A percentile compares a stretch with the other conserved stretches of the same genome.
Conservation (phyloP, 2,797 vertebrate species). For the Myripristis murdjan region DNA sequence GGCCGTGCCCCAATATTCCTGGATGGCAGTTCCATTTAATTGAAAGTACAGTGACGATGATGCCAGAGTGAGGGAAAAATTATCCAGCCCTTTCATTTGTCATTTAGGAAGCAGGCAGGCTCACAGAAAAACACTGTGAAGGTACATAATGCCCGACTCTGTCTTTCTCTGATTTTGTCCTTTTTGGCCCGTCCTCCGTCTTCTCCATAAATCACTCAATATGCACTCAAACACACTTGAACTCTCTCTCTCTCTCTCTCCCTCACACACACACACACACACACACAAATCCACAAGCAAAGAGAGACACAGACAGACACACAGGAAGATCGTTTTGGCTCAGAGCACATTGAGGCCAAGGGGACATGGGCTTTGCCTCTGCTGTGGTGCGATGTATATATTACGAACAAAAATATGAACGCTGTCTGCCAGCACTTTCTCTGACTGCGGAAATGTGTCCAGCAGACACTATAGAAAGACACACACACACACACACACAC, state of each 20-base stretch:
- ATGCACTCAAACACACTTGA: constrained; percentile 33
- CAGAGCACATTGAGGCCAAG: constrained; percentile 30
- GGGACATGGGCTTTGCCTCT: constrained; percentile 42
- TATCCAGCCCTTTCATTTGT: constrained; percentile 48
- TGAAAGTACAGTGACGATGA: constrained; percentile 52
- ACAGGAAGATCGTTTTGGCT: constrained; percentile 56
- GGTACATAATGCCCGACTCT: constrained; percentile 40
- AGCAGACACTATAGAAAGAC: constrained; percentile 55
- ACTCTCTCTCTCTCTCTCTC: neutral
- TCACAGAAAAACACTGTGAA: constrained; percentile 38
- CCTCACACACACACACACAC: too few relatives aligned
- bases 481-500: constrained; percentile 53
- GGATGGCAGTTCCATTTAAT: constrained; percentile 63
- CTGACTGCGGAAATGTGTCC: constrained; percentile 65
- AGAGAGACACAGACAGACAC: constrained; percentile 45
- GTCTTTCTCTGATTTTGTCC: constrained; percentile 57
- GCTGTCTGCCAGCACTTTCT: constrained; percentile 63
- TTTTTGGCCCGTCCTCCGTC: constrained; percentile 37
- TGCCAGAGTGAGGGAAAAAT: constrained; percentile 57
- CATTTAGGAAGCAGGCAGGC: constrained; percentile 41
- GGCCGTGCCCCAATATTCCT: constrained; percentile 62
- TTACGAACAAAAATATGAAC: constrained; percentile 75
- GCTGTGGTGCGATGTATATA: constrained; percentile 63
- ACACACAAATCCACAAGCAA: constrained; percentile 31
- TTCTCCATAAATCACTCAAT: constrained; percentile 61